Evolutionary conservation across 2,888 invertebrate species (phyloP), one percentile per base, ranked within the genome.

Genomic region (Trachelus stipa): DNA sequence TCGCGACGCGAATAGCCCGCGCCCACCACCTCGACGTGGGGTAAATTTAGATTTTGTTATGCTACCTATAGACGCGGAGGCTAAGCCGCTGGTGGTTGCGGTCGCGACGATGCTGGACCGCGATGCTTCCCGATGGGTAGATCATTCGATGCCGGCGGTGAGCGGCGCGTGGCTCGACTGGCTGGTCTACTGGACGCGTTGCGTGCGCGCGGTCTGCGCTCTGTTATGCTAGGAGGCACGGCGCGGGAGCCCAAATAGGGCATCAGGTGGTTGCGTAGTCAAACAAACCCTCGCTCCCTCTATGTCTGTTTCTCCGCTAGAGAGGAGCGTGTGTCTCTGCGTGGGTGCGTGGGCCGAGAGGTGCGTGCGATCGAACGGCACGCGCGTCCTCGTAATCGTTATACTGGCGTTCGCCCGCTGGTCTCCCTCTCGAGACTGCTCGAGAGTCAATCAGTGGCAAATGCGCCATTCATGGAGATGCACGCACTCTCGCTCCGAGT

Each of bases 171-270:
- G 35, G 35, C 35, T 12, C 11, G 12, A 80, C 37, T 37, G 81
- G 80, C 79, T 79, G 80, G 83, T 76, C 78, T 78, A 76, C 69
- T 3, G 33, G 78, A 76, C 79, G 78, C 79, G 81, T 76, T 71
- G 79, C 84, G 78, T 76, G 81, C 80, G 77, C 78, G 75, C 78
- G 79, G 68, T 68, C 35, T 76, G 76, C 87, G 89, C 23, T 56
- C 23, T 56, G 56, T 9, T 85, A 87, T 85, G 73, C 79, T 76
- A 81, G 85, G 81, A 86, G 88, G 81, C 84, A 88, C 78, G 83
- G 90, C 86, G 91, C 90, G 86, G 89, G 90, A 87, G 88, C 89
- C 90, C 88, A 87, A 90, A 86, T 88, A 91, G 88, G 85, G 88
- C 88, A 87, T 89, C 89, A 89, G 89, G 89, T 88, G 89, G 89